Percentiles rank a stretch among this genome's conserved stretches.
Conservation (phyloP, 2,888 invertebrate genomes). For the Epistrophella euchroma region DNA sequence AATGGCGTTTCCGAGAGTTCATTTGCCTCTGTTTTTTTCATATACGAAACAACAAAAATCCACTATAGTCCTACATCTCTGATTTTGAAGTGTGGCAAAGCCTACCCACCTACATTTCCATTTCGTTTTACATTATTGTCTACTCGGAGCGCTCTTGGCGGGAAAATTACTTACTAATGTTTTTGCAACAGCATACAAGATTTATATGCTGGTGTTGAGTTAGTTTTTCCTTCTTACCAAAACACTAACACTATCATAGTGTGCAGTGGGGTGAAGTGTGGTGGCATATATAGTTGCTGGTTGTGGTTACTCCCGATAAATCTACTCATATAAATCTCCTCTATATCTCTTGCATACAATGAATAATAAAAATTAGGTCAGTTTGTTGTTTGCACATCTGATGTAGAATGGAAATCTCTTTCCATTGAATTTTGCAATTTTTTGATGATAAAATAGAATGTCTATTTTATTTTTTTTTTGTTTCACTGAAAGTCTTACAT, state of each 20-base stretch:
- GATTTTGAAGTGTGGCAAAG: conserved; percentile 40
- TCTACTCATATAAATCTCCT: conserved; percentile 30
- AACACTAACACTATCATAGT: conserved; percentile 20
- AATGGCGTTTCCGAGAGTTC: conserved; percentile 72
- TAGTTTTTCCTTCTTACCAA: conserved; percentile 3
- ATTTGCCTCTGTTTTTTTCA: conserved; percentile 62
- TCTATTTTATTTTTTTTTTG: not conserved
- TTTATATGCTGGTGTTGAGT: conserved; percentile 28
- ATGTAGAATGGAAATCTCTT: conserved; percentile 41
- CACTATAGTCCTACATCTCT: conserved; percentile 57
- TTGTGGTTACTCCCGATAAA: conserved; percentile 52
- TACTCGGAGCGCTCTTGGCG: conserved; percentile 59
- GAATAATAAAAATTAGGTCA: conserved; percentile 75
- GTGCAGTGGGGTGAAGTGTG: not conserved
- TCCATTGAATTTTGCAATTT: conserved; percentile 13
- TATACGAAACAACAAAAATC: conserved; percentile 16
- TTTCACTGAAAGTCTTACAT: not conserved
- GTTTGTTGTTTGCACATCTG: conserved; percentile 33
- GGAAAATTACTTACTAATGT: conserved; percentile 72
- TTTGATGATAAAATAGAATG: not conserved
- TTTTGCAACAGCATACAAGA: conserved; percentile 28
- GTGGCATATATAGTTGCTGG: not conserved
- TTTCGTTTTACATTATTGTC: conserved; percentile 60
- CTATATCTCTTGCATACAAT: conserved; percentile 58
- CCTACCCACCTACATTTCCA: conserved; percentile 63